Percentiles rank a stretch among this genome's conserved stretches.
Conservation (phyloP, 2,888 invertebrate species). For the Lasioglossum calceatum region DNA sequence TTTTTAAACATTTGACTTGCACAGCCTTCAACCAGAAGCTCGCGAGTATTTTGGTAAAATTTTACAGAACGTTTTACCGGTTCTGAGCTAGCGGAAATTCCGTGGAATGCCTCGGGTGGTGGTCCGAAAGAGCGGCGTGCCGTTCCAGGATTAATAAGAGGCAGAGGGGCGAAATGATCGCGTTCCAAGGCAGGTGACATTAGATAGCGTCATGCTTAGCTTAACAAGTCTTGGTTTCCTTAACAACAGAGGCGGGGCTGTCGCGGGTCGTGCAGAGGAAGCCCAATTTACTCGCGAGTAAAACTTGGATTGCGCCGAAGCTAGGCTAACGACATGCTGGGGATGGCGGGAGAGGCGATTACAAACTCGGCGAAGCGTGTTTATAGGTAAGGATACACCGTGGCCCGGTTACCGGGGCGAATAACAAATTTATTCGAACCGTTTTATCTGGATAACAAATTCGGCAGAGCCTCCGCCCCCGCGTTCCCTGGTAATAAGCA, state of each 20-base stretch:
- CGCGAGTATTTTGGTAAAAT: too few relatives aligned
- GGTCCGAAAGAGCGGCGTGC: background rate
- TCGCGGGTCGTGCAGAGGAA: background rate
- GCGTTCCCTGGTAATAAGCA: background rate
- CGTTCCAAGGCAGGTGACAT: constrained; percentile 1
- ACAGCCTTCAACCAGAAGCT: too few relatives aligned
- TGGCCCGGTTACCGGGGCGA: background rate
- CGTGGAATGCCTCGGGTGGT: background rate
- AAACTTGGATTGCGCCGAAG: constrained; percentile 11
- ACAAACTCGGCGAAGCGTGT: constrained; percentile 3
- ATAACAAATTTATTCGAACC: constrained; percentile 1
- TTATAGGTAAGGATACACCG: background rate
- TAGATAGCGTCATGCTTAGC: constrained; percentile 7
- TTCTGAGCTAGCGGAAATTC: too few relatives aligned
- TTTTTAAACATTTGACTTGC: too few relatives aligned
- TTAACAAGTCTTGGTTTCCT: constrained; percentile 11
- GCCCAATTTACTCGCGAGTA: constrained; percentile 12
- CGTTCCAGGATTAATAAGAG: background rate
- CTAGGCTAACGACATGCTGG: background rate
- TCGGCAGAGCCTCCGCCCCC: background rate
- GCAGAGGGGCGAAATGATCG: background rate
- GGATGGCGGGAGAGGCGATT: background rate
- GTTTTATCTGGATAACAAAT: constrained; percentile 7
- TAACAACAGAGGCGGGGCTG: constrained; percentile 7
- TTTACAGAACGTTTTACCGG: too few relatives aligned